Evolutionary conservation across 1,140 invertebrate species (phyloP).

Genomic region (Campoletis sonorensis): DNA sequence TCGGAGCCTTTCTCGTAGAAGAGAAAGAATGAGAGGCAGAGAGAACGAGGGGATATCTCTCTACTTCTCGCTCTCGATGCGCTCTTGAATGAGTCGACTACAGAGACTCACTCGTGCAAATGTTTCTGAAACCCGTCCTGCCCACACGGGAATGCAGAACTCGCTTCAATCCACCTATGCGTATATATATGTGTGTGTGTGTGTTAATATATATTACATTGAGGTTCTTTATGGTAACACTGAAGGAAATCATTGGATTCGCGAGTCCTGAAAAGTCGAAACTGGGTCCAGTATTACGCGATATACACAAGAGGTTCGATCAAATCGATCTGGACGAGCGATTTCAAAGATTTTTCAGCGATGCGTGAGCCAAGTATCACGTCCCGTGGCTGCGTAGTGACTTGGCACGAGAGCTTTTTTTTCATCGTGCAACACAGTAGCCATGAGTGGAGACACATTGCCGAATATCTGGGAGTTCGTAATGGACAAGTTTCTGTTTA

Average conservation of each 20-base stretch:
- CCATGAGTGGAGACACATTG: too few species aligned
- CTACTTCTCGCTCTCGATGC: constrained; percentile 32
- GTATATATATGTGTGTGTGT: not conserved
- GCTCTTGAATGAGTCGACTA: constrained; percentile 67
- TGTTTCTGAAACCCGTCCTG: constrained; percentile 61
- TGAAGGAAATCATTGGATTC: not conserved
- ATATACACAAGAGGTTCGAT: not conserved
- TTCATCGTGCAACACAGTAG: too few species aligned
- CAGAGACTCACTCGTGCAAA: constrained; percentile 7
- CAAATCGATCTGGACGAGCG: not conserved
- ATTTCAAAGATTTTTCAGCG: not conserved
- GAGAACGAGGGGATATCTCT: not conserved
- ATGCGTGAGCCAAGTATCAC: not conserved
- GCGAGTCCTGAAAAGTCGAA: constrained; percentile 2
- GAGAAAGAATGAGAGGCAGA: not conserved
- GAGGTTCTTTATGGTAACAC: constrained; percentile 16
- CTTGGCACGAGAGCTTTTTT: too few species aligned
- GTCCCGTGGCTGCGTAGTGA: too few species aligned
- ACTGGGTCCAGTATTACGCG: constrained; percentile 11
- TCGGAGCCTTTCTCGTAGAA: constrained; percentile 39
- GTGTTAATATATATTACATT: not conserved
- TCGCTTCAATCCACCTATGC: constrained; percentile 3
- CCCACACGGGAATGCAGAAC: constrained; percentile 53
- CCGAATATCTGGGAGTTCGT: too few species aligned
- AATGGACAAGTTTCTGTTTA: too few species aligned